A percentile compares a stretch with the other conserved stretches of the same genome.
phyloP scores from a whole-genome alignment of 2,888 invertebrate species.

The Pelosia muscerda region DNA sequence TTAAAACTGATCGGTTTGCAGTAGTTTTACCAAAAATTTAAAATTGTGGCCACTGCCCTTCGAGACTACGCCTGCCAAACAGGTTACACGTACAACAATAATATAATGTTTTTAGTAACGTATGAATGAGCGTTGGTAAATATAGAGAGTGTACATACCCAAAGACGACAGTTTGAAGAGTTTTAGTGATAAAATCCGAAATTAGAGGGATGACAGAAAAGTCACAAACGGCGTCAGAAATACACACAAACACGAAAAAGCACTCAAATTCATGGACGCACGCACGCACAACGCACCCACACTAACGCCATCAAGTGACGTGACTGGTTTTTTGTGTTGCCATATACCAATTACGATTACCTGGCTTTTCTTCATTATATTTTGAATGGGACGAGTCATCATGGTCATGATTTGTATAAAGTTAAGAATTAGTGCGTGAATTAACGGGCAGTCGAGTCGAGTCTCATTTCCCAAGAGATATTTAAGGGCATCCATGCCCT shows the following conservation, averaged over 20 bases:
- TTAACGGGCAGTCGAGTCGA: no score
- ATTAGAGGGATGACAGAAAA: conserved; percentile 77
- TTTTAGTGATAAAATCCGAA: conserved; percentile 85
- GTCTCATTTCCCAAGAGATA: no score
- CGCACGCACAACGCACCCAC: conserved; percentile 73
- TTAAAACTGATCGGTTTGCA: conserved; percentile 54
- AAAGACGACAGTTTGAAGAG: conserved; percentile 79
- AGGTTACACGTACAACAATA: conserved; percentile 59
- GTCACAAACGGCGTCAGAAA: conserved; percentile 82
- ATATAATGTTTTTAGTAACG: conserved; percentile 53
- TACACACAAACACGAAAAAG: conserved; percentile 82
- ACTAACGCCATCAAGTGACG: conserved; percentile 68
- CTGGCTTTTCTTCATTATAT: not conserved
- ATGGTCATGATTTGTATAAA: no score
- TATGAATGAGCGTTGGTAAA: conserved; percentile 42
- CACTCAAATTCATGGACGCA: conserved; percentile 72
- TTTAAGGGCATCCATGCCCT: no score
- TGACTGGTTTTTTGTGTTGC: conserved; percentile 70
- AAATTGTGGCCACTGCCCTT: conserved; percentile 53
- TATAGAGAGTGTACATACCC: conserved; percentile 73
- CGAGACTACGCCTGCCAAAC: conserved; percentile 81
- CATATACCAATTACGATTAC: conserved; percentile 28
- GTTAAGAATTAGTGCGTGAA: no score
- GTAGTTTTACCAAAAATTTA: conserved; percentile 44
- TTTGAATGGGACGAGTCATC: not conserved